Base-by-base conservation (phyloP, 2,797 vertebrate species). In the Urosaurus nigricauda region DNA sequence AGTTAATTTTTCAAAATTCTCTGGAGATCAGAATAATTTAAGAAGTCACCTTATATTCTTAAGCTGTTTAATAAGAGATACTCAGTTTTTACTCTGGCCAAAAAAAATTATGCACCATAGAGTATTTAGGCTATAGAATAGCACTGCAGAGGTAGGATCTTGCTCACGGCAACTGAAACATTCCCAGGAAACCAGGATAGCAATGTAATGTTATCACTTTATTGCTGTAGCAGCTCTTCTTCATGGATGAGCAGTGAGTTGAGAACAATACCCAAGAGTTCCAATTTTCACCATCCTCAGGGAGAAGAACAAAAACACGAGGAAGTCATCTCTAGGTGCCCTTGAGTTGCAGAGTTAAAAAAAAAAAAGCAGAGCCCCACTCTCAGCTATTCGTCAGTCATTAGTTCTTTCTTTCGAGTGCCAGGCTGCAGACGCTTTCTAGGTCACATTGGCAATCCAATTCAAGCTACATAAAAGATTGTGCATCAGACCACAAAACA, bases 191-290 rank as follows among this genome's bases (percentile, higher is more conserved):
- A 84, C 53, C 17, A 43, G 51, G 53, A 84, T 53, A 43, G 35
- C 0, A 89, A 63, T 1, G 7, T 1, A 74, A 53, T 43, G n/a
- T 35, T 90, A 17, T 79, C 12, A 85, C 37, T 65, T 35, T 21
- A 90, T 88, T 73, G 80, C 53, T 74, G 58, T 32, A 43, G 60
- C 75, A 88, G 60, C 65, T 51, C 43, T 58, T 74, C 32, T 53
- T 79, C 78, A 77, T 70, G 56, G 78, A 85, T 81, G 78, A 89
- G 68, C 88, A 37, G 60, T 16, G 5, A n/a, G n/a, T 43, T 35
- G 51, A 53, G 53, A 35, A 26, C 32, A 19, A 26, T 29, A 5
- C 9, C n/a, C 79, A 77, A 80, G n/a, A 68, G 47, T 21, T 53
- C 24, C 24, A 35, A 1, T 80, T 89, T 85, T 77, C 37, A 89